Conservation (phyloP, 2,797 vertebrate species). For the Pagetopsis macropterus region DNA sequence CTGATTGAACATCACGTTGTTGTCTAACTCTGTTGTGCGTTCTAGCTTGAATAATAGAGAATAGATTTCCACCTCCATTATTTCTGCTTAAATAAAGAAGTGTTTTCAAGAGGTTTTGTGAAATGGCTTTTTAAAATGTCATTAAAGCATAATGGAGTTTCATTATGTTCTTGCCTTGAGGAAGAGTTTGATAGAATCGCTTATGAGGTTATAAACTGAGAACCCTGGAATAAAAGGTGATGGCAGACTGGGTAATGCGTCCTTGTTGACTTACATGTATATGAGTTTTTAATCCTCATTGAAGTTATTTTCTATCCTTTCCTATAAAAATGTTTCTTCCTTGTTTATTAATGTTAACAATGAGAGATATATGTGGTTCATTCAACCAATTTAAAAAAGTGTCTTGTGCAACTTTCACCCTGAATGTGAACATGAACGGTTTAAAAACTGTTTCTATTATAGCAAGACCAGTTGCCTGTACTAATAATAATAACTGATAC, state of each 20-base stretch:
- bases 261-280: not conserved
- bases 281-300: constrained; percentile 3
- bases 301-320: constrained; percentile 9
- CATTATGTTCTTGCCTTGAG: constrained; percentile 28
- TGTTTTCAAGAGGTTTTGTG: constrained; percentile 7
- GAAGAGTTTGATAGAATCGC: constrained; percentile 31
- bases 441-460: not conserved
- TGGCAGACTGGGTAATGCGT: not conserved
- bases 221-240: constrained; percentile 18
- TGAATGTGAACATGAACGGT: not conserved
- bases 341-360: not conserved
- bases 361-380: not conserved
- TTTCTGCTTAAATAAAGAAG: constrained; percentile 35
- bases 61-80: constrained; percentile 35
- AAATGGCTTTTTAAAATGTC: constrained; percentile 46
- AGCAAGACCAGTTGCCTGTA: not conserved
- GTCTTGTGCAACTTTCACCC: not conserved
- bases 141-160: constrained; percentile 47
- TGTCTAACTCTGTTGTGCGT: constrained; percentile 23
- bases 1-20: constrained; percentile 24
- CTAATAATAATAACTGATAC: no score
- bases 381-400: not conserved
- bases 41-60: constrained; percentile 24
- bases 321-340: not conserved
- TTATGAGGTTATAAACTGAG: constrained; percentile 23